These are phyloP conservation scores for Acanthosepion pharaonis DNA, from an alignment of 2,888 invertebrate species.

Conservation along the genomic window DNA sequence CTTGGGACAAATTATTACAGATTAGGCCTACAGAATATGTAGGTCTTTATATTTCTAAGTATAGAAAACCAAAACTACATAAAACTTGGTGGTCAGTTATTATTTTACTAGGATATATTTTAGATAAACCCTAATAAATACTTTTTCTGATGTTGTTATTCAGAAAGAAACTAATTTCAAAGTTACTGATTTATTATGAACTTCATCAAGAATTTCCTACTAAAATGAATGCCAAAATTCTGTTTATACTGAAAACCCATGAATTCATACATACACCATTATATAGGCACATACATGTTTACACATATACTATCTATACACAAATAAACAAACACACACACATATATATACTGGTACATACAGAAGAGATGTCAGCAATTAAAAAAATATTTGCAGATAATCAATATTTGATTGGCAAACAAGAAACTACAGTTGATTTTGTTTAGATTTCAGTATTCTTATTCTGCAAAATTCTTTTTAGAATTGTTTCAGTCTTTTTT, in stretches of 20 bases:
- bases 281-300: background rate
- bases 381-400: too few species aligned
- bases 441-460: too few species aligned
- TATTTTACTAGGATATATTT: background rate
- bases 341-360: background rate
- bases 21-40: background rate
- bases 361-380: too few species aligned
- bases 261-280: background rate
- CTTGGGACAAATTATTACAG: too few species aligned
- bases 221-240: background rate
- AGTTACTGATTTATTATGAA: background rate
- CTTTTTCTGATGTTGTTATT: background rate
- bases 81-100: background rate
- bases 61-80: background rate
- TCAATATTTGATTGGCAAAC: too few species aligned
- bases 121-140: background rate
- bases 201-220: background rate
- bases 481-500: too few species aligned
- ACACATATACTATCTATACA: background rate
- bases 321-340: background rate
- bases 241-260: background rate
- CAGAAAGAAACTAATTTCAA: too few species aligned
- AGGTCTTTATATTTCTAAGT: background rate
- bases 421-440: too few species aligned
- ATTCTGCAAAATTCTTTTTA: too few species aligned